Conservation (phyloP, 2,797 vertebrate species). For the Alosa sapidissima region DNA sequence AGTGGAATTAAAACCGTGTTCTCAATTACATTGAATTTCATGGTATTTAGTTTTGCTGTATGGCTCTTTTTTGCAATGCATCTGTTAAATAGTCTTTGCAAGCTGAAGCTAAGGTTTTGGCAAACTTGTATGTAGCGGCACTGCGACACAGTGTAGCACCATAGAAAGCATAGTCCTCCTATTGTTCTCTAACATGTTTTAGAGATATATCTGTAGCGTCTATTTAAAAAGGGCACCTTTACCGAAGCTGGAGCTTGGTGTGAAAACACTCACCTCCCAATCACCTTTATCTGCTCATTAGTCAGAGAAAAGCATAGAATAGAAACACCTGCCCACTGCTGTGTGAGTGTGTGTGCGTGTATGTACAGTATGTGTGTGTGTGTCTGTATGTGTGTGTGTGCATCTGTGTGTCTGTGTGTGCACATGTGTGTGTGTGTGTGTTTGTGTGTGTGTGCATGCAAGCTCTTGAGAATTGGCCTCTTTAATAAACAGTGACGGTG, state of each 20-base stretch:
- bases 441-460: not conserved
- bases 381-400: not conserved
- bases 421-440: not conserved
- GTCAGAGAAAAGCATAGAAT: not conserved
- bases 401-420: not conserved
- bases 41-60: not conserved
- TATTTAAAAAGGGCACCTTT: not conserved
- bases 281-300: not conserved
- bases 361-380: not conserved
- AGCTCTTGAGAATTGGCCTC: not conserved
- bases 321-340: not conserved
- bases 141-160: too few species aligned
- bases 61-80: not conserved
- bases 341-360: not conserved
- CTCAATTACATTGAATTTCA: not conserved
- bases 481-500: not conserved
- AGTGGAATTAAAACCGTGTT: not conserved
- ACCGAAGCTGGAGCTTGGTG: not conserved
- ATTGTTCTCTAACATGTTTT: not conserved
- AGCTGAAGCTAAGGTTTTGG: not conserved
- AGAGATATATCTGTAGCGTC: not conserved
- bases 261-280: not conserved
- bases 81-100: not conserved
- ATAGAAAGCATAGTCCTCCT: too few species aligned
- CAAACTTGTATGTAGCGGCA: too few species aligned